Base-by-base conservation (phyloP, 2,888 invertebrate genomes). In the Drosophila pullipes region DNA sequence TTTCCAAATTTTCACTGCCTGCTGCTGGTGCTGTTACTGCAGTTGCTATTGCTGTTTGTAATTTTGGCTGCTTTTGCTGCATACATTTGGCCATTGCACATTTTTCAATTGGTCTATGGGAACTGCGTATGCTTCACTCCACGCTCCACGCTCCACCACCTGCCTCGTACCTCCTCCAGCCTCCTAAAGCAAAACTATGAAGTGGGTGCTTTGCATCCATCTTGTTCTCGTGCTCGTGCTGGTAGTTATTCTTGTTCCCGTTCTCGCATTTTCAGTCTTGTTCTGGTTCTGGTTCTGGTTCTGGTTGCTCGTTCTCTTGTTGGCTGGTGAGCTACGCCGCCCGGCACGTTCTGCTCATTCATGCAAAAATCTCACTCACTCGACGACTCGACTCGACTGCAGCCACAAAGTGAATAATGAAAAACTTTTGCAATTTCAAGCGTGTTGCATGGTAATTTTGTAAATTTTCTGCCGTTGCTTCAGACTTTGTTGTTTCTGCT, bases 391-490 rank as follows among this genome's bases (percentile, higher is more conserved):
- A 82, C 88, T 89, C 87, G 81, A 83, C 82, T 83, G 83, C 89
- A 90, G 81, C 90, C 90, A 86, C 90, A 90, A 90, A 91, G 91
- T 90, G 90, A 91, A 91, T 89, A 90, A 91, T 90, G 91, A 86
- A 91, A 91, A 90, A 90, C 85, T 90, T 90, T 90, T 91, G 86
- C 91, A 90, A 90, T 91, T 90, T 91, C 82, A 91, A 90, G 91
- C 81, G 91, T 87, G 87, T 87, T 87, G 87, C 89, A 87, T 90
- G 87, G 87, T 91, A 87, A 87, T 87, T 87, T 90, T 87, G 87
- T 87, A 87, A 87, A 87, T 87, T 87, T 89, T 82, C 80, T 74
- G 76, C 69, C 70, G 64, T 55, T 77, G 74, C 77, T 70, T 74
- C 69, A 69, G 82, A 69, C 72, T 76, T 77, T 66, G 31, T 39